Evolutionary conservation across 1,140 invertebrate genomes (phyloP), one percentile per base, ranked within the genome.

Genomic region (Drosophila sucinea): DNA sequence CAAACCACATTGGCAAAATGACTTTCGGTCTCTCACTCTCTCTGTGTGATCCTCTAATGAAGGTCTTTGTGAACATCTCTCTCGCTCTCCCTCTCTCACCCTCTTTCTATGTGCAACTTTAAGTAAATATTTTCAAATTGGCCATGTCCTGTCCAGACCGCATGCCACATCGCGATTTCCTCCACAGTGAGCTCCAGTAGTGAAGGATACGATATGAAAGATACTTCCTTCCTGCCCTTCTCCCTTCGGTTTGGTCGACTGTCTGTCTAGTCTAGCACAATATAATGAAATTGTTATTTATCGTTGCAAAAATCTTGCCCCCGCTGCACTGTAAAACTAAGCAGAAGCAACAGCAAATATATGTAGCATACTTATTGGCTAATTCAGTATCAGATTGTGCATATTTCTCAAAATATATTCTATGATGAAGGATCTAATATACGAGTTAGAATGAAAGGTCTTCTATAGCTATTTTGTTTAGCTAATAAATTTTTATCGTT

Each of bases 41-140:
- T n/a, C 35, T 51, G 23, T 38, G 44, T n/a, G 65, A 8, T 10
- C 8, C 75, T 72, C 75, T 78, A 78, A 78, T 78, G 76, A 78
- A 78, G 67, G 60, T 66, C 60, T 63, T 77, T 77, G 67, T 77
- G 44, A 17, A 41, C 62, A 40, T 62, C 35, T 35, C 29, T 11
- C 3, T 38, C 6, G 6, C 44, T 3, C 29, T 33, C 4, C 25
- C 29, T 32, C 4, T 57, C 17, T 58, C 25, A 17, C 38, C 54
- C 40, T 62, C 40, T 51, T 8, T 40, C 56, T 44, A 41, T 27
- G 27, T 67, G 33, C 76, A 87, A 89, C 69, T 83, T 89, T 77
- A 83, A 87, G 83, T 87, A 87, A 87, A 87, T 87, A 87, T 87
- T 87, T 87, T 89, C 55, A 83, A 87, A 87, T 87, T 87, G 83